Evolutionary conservation across 2,113 vertebrate genomes (phyloP).

Genomic region (Triplophysa dalaica): DNA sequence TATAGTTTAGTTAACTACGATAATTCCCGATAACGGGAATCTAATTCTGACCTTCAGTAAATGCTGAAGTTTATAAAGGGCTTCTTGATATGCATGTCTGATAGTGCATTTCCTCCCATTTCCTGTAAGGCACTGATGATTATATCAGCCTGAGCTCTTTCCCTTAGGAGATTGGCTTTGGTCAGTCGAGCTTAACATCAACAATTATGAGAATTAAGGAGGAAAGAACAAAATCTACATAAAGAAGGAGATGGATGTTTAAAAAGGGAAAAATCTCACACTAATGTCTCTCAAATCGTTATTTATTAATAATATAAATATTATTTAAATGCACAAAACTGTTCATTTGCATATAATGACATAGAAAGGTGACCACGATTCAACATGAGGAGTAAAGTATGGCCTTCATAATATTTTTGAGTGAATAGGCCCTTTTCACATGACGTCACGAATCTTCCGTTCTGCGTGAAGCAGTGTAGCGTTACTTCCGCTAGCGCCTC

Average conservation of each 20-base stretch:
- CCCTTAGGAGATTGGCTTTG: slow-evolving; percentile 50
- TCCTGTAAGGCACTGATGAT: slow-evolving; percentile 51
- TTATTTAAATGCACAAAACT: too few relatives aligned
- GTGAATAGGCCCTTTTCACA: not conserved
- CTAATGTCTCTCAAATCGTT: too few relatives aligned
- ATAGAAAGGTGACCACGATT: too few relatives aligned
- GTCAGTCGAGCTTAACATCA: slow-evolving; percentile 33
- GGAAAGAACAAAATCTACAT: not conserved
- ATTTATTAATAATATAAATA: too few relatives aligned
- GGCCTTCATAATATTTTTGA: not conserved
- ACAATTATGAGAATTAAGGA: slow-evolving; percentile 8
- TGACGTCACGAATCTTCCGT: too few relatives aligned
- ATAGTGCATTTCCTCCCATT: slow-evolving; percentile 46
- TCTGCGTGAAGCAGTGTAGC: too few relatives aligned
- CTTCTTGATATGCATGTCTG: not conserved
- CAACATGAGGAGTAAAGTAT: too few relatives aligned
- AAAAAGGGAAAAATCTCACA: too few relatives aligned
- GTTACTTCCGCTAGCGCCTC: too few relatives aligned
- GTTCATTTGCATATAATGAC: too few relatives aligned
- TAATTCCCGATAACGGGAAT: slow-evolving; percentile 34
- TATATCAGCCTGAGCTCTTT: slow-evolving; percentile 55
- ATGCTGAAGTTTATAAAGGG: not conserved
- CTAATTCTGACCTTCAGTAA: slow-evolving; percentile 11
- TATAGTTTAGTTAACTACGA: too few relatives aligned
- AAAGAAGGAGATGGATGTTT: not conserved